These are phyloP conservation scores for Cerceris rybyensis DNA, from an alignment of 2,888 invertebrate genomes.

Conservation along the genomic window DNA sequence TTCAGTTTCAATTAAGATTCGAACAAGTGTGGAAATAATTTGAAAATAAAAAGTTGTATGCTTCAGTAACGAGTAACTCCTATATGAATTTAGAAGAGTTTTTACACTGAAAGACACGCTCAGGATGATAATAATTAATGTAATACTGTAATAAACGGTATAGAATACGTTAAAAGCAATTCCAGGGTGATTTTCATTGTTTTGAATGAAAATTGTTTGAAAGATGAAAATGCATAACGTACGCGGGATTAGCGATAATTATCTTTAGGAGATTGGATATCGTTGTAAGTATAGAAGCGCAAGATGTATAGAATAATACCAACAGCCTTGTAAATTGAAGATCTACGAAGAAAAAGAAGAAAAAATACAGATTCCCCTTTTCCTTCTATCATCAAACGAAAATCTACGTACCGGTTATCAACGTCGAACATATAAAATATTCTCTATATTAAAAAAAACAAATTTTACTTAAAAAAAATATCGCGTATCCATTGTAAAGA, in stretches of 20 bases:
- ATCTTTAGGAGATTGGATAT: conserved; percentile 42
- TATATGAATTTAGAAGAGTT: not conserved
- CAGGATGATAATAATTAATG: not conserved
- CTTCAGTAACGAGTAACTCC: not conserved
- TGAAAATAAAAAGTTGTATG: not conserved
- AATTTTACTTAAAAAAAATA: too few species aligned
- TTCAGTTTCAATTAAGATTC: too few species aligned
- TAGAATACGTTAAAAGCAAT: not conserved
- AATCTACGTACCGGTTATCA: conserved; percentile 1
- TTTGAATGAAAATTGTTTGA: conserved; percentile 10
- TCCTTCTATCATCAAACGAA: conserved; percentile 5
- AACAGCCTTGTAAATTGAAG: conserved; percentile 50
- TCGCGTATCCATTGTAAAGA: too few species aligned
- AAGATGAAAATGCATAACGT: conserved; percentile 3
- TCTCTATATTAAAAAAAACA: too few species aligned
- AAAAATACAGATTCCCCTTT: conserved; percentile 1
- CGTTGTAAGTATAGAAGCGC: conserved; percentile 42
- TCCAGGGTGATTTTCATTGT: conserved; percentile 17
- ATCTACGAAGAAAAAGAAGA: conserved; percentile 7
- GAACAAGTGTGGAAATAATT: not conserved
- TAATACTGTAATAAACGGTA: not conserved
- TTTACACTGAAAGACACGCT: not conserved
- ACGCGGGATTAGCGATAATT: conserved; percentile 18
- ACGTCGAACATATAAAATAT: conserved; percentile 6
- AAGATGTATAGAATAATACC: conserved; percentile 50